Percentiles rank a stretch among this genome's conserved stretches.
These are phyloP conservation scores for Prunella himalayana DNA, from an alignment of 2,113 vertebrate genomes.

Conservation along the genomic window DNA sequence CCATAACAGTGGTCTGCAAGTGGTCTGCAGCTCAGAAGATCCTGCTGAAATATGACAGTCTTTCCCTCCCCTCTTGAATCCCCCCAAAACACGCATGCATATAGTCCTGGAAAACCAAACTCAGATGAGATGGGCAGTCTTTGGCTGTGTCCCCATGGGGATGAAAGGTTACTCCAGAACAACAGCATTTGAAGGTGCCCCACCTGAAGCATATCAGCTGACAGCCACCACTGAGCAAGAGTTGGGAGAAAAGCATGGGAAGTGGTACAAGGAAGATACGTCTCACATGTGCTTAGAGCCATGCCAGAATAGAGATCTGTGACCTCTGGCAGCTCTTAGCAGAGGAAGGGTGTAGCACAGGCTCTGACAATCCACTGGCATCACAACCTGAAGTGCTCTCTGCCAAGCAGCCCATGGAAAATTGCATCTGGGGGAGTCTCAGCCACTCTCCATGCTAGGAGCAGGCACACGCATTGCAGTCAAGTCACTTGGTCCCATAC, in stretches of 20 bases:
- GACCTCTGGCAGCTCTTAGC: neutral
- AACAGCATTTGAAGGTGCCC: neutral
- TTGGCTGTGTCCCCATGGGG: accelerated
- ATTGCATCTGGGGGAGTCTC: accelerated
- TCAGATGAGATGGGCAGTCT: neutral
- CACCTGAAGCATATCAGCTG: neutral
- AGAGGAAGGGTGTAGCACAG: neutral
- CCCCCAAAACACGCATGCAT: accelerated
- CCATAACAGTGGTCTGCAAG: neutral
- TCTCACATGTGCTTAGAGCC: neutral
- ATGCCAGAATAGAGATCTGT: neutral
- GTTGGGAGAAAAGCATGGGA: neutral
- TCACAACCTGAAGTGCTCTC: neutral
- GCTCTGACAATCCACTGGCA: neutral
- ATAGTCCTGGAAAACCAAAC: neutral
- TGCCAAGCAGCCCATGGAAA: neutral
- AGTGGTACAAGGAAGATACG: neutral
- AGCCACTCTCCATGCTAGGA: accelerated
- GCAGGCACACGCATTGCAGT: neutral
- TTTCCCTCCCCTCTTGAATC: neutral
- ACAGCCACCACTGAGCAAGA: neutral
- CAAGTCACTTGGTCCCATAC: neutral
- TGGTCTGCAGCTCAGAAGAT: neutral
- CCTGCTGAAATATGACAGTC: neutral
- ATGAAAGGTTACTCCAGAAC: neutral